These are phyloP conservation scores for Dasyprocta punctata DNA, from an alignment of 2,113 vertebrate species.

Conservation along the genomic window DNA sequence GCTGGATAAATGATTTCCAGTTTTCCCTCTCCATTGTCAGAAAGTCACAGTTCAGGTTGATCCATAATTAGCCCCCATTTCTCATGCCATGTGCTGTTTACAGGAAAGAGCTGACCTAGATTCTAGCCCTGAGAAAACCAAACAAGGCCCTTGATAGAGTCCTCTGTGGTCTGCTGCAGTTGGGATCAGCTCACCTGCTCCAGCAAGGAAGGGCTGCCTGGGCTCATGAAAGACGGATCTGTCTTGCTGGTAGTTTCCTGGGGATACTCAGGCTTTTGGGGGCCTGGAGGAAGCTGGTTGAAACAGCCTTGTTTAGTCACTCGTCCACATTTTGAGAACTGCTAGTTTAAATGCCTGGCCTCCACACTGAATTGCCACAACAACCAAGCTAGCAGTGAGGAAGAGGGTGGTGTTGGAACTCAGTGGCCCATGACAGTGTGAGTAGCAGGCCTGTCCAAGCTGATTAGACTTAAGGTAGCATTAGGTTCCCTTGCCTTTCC, in stretches of 20 bases:
- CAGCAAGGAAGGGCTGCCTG: not conserved
- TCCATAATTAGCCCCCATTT: slow-evolving; percentile 56
- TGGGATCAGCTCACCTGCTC: not conserved
- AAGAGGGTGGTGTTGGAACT: not conserved
- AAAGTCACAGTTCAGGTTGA: slow-evolving; percentile 24
- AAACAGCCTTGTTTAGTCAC: not conserved
- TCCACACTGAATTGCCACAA: not conserved
- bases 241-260: not conserved
- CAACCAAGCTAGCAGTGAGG: not conserved
- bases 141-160: not conserved
- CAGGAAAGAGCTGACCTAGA: slow-evolving; percentile 63
- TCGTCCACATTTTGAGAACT: not conserved
- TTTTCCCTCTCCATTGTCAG: slow-evolving; percentile 20
- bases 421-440: not conserved
- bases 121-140: slow-evolving; percentile 10
- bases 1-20: not conserved
- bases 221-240: not conserved
- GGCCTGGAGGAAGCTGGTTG: not conserved
- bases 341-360: not conserved
- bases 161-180: not conserved
- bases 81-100: slow-evolving; percentile 66
- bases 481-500: not conserved
- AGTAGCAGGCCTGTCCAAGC: not conserved
- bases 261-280: not conserved
- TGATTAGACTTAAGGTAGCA: not conserved